Conservation (phyloP, 2,797 vertebrate species). For the Aphelocoma californica region DNA sequence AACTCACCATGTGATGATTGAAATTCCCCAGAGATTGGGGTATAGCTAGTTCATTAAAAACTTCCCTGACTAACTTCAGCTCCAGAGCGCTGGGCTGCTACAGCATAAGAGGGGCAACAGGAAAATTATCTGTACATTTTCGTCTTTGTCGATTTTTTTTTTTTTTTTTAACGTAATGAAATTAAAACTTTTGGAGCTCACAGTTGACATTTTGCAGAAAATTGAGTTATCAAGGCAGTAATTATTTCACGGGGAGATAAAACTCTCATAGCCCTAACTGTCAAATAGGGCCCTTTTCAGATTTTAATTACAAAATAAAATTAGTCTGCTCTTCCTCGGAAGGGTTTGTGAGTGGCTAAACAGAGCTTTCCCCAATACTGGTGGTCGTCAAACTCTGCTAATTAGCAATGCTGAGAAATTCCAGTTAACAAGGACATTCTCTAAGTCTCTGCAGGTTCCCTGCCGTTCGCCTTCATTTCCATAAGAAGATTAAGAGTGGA, state of each 20-base stretch:
- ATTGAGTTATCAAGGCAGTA: constrained; percentile 84
- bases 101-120: background rate
- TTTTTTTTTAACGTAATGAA: constrained; percentile 68
- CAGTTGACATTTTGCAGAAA: constrained; percentile 80
- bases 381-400: constrained; percentile 91
- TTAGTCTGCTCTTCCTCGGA: constrained; percentile 81
- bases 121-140: constrained; percentile 35
- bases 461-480: constrained; percentile 95
- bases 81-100: background rate
- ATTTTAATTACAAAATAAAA: constrained; percentile 86
- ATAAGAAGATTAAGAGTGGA: constrained; percentile 98
- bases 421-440: constrained; percentile 91
- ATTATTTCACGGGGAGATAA: constrained; percentile 85
- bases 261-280: constrained; percentile 81
- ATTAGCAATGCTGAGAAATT: constrained; percentile 96
- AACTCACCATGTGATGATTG: background rate
- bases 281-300: constrained; percentile 82
- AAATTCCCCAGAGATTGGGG: background rate
- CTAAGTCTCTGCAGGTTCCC: constrained; percentile 89
- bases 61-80: constrained; percentile 6
- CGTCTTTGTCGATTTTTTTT: background rate
- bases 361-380: constrained; percentile 84
- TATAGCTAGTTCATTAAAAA: background rate
- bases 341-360: constrained; percentile 84
- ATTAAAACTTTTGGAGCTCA: constrained; percentile 77